A percentile compares a stretch with the other conserved stretches of the same genome.
These are phyloP conservation scores for Anas platyrhynchos DNA, from an alignment of 2,113 vertebrate genomes.

Conservation along the genomic window DNA sequence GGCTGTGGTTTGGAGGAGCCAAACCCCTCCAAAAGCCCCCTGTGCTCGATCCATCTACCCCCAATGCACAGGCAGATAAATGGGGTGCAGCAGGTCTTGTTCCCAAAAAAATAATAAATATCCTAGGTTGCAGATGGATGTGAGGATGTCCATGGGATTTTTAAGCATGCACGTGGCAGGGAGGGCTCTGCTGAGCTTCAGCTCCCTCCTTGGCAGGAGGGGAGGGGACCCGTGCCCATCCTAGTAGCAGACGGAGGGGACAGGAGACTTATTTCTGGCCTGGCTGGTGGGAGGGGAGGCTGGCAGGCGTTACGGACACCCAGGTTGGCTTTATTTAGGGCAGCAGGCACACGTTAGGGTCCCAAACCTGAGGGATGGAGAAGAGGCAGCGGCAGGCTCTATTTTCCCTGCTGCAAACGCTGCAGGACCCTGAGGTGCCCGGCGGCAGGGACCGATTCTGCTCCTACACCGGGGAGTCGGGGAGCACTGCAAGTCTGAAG, in stretches of 20 bases:
- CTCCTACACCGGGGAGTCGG: neutral
- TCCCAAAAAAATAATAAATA: neutral
- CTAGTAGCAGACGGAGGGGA: neutral
- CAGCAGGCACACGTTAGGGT: neutral
- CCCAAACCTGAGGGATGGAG: neutral
- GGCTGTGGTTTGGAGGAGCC: neutral
- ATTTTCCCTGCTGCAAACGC: neutral
- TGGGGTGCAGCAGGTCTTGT: neutral
- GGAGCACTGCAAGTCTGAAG: neutral
- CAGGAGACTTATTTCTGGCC: neutral
- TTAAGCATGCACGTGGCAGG: rapidly evolving
- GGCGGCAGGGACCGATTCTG: neutral
- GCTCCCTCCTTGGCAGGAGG: rapidly evolving
- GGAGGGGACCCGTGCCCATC: neutral
- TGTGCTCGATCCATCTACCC: neutral
- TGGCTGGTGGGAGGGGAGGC: neutral
- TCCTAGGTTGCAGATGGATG: rapidly evolving
- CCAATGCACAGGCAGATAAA: neutral
- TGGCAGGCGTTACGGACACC: neutral
- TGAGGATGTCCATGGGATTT: neutral
- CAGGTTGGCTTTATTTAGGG: neutral
- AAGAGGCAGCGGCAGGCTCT: neutral
- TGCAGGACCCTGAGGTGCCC: neutral
- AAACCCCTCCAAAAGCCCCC: neutral
- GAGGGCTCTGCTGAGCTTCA: neutral